Base-by-base conservation (phyloP, 2,797 vertebrate species). In the Strix occidentalis region DNA sequence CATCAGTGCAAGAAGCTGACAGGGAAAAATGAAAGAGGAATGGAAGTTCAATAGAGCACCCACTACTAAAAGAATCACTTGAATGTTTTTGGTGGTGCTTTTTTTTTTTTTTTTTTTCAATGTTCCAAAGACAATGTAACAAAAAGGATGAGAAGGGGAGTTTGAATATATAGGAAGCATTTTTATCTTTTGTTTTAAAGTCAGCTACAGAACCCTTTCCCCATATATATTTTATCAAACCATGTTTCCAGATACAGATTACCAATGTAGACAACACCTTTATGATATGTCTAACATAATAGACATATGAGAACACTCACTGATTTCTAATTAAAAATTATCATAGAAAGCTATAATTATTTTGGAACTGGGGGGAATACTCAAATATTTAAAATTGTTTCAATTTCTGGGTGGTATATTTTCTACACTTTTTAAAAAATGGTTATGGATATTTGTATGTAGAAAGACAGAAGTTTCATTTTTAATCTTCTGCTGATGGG, bases 11-110 rank as follows among this genome's bases (percentile, higher is more conserved):
- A 93, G 91, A 79, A 81, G n/a, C 54, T 90, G 89, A 82, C 82
- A 94, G 61, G 31, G 53, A 70, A 88, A 91, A 93, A 88, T 65
- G 51, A 94, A 93, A 91, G 61, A 81, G 35, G 35, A 96, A 69
- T 28, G 21, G 31, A 92, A 88, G 66, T 86, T 95, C 89, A 93
- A 70, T 41, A 89, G 56, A 91, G 35, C 29, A 92, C 17, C 51
- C 48, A n/a, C 78, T 91, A 43, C 81, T 80, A 46, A 93, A 95
- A 88, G 6, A 13, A 79, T 82, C 39, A 53, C 50, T 81, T 75
- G 54, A 72, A 86, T 64, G 13, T 45, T 82, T 87, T 77, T 48
- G 39, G 45, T 56, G 21, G 9, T 71, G 18, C 1, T 3, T 4
- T 41, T 66, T 65, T 70, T 71, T 53, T 45, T 78, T n/a, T 75